Percentiles rank a stretch among this genome's conserved stretches.
Conservation (phyloP, 2,888 invertebrate genomes). For the Hemaris fuciformis region DNA sequence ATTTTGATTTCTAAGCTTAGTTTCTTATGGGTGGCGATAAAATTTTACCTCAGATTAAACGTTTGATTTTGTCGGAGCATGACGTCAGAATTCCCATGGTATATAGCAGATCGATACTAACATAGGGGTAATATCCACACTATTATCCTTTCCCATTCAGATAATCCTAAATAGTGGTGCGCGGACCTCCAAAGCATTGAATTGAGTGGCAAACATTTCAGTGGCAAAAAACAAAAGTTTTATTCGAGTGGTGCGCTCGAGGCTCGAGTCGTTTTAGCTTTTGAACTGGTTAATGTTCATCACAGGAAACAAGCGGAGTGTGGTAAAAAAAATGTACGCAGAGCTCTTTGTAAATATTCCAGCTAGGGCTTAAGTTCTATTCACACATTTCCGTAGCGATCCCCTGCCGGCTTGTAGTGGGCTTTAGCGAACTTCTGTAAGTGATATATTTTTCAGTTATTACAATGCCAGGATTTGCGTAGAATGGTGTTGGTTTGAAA, state of each 20-base stretch:
- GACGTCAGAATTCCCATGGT: too few species aligned
- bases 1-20: too few species aligned
- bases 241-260: conserved; percentile 42
- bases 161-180: background rate
- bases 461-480: background rate
- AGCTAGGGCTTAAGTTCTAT: conserved; percentile 16
- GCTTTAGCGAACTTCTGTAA: background rate
- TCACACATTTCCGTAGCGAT: conserved; percentile 11
- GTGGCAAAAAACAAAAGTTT: conserved; percentile 49
- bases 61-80: too few species aligned
- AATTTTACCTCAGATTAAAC: too few species aligned
- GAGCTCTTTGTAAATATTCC: conserved; percentile 41
- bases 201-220: conserved; percentile 45
- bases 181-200: conserved; percentile 16
- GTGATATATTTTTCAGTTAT: background rate
- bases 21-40: too few species aligned
- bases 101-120: too few species aligned
- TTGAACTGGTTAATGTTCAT: conserved; percentile 60
- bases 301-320: conserved; percentile 43
- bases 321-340: conserved; percentile 28
- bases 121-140: too few species aligned
- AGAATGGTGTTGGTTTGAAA: background rate
- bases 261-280: conserved; percentile 50
- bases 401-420: background rate
- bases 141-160: background rate